Base-by-base conservation (phyloP, 2,113 vertebrate genomes). In the Suricata suricatta region DNA sequence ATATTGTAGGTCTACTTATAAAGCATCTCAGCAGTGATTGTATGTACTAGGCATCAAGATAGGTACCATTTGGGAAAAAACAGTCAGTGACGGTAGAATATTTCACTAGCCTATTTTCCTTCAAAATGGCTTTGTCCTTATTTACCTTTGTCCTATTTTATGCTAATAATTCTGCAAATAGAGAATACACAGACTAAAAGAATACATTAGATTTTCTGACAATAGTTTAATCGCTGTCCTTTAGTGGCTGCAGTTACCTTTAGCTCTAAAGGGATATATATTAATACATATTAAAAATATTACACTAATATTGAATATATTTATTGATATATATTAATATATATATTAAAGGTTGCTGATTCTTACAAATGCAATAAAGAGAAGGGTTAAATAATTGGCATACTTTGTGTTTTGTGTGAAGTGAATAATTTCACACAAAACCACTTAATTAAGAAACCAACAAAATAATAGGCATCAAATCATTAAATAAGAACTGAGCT, bases 341-440 rank as follows among this genome's bases (percentile, higher is more conserved):
- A 54, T 54, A 54, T 54, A 29, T 80, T 74, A 19, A 50, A 74
- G 31, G 1, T 63, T 94, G 31, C 14, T 79, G 19, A 92, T 38
- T 76, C 27, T 96, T 82, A 71, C 25, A 94, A 84, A 88, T 64
- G 2, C 80, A 95, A 80, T 60, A 57, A 54, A 88, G 31, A 60
- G 27, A 71, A 74, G 33, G 16, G 13, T 69, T 74, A 23, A 79
- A 60, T 44, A 84, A 33, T 74, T 3, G 64, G 23, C 21, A 60
- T 60, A 54, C 71, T 66, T 69, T 79, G 27, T 80, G 23, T 27
- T 44, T 41, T 57, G 44, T 31, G 14, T 35, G n/a, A 92, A 84
- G 4, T 85, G 33, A 93, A 47, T 95, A 84, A 80, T 52, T 97
- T 76, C 71, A 15, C 41, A 82, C 4, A 72, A 84, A 94, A 80